Evolutionary conservation across 2,113 vertebrate genomes (phyloP), one percentile per base, ranked within the genome.

Genomic region (Gavia stellata): DNA sequence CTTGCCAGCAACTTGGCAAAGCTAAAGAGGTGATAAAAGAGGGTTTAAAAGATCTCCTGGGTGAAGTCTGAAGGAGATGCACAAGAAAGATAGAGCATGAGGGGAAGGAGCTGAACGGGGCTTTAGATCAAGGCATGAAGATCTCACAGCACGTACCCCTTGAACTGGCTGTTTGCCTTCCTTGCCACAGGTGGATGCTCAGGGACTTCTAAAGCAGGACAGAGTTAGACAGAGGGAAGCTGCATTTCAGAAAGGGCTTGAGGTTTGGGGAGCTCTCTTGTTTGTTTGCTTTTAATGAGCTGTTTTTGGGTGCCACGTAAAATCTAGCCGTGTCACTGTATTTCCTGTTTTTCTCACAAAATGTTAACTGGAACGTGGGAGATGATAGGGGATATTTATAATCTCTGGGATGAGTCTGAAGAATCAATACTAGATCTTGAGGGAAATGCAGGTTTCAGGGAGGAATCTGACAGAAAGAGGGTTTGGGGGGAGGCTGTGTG

Each of bases 271-370:
- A 91, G 6, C 21, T 55, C 25, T 80, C n/a, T 58, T 86, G 38
- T 95, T 95, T 86, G 10, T 42, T 93, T 86, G 53, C 38, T 91
- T 94, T 85, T 79, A 71, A 85, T 59, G 52, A 85, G 42, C 52
- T 79, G 18, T 1, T 94, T 95, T 68, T 92, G 70, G 49, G 68
- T 79, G 61, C 33, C 6, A 4, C 4, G 3, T 87, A 92, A 38
- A 94, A 90, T 72, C 74, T 87, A 59, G 29, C 47, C 82, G 56
- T 36, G 31, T 61, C 4, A 15, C 40, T 80, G 49, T 47, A 52
- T 94, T 92, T 93, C 81, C 74, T 90, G 23, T 42, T 81, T 94
- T 92, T 82, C 70, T 96, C 49, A 72, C 44, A 67, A 87, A 87
- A 85, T 47, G 10, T 50, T 93, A 44, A 42, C 78, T 72, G 85